phyloP scores from a whole-genome alignment of 2,888 invertebrate species.

The Rotaria socialis region DNA sequence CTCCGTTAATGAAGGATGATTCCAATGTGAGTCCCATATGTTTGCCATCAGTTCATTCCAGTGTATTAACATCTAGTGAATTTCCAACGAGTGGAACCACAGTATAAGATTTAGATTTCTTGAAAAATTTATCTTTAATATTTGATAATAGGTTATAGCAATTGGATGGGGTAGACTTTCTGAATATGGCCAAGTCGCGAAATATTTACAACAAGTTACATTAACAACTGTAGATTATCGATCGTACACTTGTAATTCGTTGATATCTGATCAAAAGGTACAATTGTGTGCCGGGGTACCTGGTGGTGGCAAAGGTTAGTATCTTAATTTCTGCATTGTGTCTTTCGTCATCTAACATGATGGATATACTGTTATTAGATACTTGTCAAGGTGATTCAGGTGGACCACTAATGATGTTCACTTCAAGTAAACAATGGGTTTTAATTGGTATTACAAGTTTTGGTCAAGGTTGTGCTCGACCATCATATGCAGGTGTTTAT shows the following conservation, averaged over 20 bases:
- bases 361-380: background rate
- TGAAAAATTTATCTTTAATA: too few relatives aligned
- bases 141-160: too few relatives aligned
- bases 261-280: background rate
- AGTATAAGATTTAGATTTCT: too few relatives aligned
- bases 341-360: background rate
- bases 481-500: background rate
- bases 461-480: background rate
- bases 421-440: background rate
- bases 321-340: background rate
- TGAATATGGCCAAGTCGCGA: too few relatives aligned
- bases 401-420: background rate
- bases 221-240: background rate
- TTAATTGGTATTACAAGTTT: background rate
- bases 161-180: too few relatives aligned
- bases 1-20: background rate
- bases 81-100: too few relatives aligned
- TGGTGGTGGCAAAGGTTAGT: background rate
- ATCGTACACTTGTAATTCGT: background rate
- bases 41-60: too few relatives aligned
- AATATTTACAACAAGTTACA: background rate
- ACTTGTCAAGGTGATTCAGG: conserved; percentile 3
- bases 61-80: too few relatives aligned
- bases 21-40: background rate
- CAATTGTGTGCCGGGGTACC: background rate